These are phyloP conservation scores for Camponotus pennsylvanicus DNA, from an alignment of 1,140 invertebrate species.

Conservation along the genomic window DNA sequence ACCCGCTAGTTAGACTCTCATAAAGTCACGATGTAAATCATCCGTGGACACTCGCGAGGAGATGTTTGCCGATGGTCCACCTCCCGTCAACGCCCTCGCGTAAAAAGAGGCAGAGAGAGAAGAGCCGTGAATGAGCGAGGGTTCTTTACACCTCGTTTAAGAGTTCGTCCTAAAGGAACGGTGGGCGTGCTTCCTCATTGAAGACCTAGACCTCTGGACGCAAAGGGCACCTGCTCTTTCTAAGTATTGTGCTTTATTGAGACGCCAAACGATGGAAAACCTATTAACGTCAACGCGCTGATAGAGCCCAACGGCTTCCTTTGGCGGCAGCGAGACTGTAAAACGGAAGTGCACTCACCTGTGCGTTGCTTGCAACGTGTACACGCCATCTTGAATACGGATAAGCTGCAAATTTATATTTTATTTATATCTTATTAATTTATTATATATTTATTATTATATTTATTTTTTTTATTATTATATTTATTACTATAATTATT, in stretches of 20 bases:
- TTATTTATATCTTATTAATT: neutral
- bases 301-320: constrained; percentile 32
- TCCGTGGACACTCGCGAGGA: constrained; percentile 67
- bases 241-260: constrained; percentile 83
- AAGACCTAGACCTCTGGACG: constrained; percentile 57
- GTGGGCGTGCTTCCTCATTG: constrained; percentile 66
- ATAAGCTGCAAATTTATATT: neutral
- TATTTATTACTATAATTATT: too few species aligned
- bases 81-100: constrained; percentile 84
- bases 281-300: constrained; percentile 72
- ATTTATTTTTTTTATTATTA: too few species aligned
- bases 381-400: neutral
- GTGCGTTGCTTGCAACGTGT: neutral
- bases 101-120: constrained; percentile 37
- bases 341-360: constrained; percentile 42
- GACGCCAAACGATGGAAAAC: constrained; percentile 77
- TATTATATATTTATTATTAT: too few species aligned
- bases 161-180: constrained; percentile 30
- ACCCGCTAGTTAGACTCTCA: constrained; percentile 84
- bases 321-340: neutral
- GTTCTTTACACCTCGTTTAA: constrained; percentile 34
- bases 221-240: constrained; percentile 75
- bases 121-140: neutral
- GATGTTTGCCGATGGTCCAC: constrained; percentile 84
- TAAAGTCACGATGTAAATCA: constrained; percentile 84